These are phyloP conservation scores for Telmatochromis brichardi DNA, from an alignment of 2,113 vertebrate genomes.

Conservation along the genomic window DNA sequence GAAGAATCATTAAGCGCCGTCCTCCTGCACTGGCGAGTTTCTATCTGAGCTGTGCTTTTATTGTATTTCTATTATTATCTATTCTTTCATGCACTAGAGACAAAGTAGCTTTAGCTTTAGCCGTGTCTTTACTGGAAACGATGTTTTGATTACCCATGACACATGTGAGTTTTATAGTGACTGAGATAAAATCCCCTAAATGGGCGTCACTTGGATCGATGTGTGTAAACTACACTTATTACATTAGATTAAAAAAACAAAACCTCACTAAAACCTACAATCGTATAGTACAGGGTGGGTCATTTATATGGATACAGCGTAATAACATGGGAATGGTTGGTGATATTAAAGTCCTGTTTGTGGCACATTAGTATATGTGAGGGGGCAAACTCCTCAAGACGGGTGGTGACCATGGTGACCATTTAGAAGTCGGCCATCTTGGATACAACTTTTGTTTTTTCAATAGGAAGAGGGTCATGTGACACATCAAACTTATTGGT, in stretches of 20 bases:
- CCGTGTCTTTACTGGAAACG: rapidly evolving
- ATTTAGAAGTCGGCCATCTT: neutral
- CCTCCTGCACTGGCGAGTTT: neutral
- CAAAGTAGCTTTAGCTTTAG: neutral
- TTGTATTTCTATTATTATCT: neutral
- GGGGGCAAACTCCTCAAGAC: neutral
- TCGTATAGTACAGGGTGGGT: rapidly evolving
- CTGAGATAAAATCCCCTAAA: neutral
- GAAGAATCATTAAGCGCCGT: neutral
- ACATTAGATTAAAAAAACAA: neutral
- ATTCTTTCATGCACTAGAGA: neutral
- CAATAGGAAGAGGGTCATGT: neutral
- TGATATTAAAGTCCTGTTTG: neutral
- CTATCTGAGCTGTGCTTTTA: neutral
- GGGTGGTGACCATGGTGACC: rapidly evolving
- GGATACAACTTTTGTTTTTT: neutral
- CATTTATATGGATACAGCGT: rapidly evolving
- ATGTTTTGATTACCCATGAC: neutral
- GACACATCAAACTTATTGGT: neutral
- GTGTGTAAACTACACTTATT: neutral
- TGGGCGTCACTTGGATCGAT: neutral
- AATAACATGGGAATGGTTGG: neutral
- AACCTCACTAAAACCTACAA: neutral
- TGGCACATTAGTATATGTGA: neutral
- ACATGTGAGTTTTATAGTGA: neutral